These are phyloP conservation scores for Acanthiza pusilla DNA, from an alignment of 2,797 vertebrate species.

Conservation along the genomic window DNA sequence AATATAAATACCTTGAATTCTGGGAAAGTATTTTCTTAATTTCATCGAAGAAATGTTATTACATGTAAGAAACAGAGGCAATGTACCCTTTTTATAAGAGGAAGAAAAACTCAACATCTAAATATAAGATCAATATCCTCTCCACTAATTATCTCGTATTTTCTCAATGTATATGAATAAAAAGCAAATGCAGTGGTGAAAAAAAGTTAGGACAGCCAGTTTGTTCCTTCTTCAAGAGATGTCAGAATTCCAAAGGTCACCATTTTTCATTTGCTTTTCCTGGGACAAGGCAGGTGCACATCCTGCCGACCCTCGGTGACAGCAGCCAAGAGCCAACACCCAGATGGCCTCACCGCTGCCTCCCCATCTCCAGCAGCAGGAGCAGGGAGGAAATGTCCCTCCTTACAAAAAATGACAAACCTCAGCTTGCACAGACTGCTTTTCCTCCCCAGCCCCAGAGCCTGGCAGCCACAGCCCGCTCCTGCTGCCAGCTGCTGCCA, in stretches of 20 bases:
- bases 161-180: not conserved
- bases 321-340: not conserved
- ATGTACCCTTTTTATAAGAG: not conserved
- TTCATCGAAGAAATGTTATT: not conserved
- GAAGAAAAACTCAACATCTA: not conserved
- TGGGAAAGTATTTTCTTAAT: not conserved
- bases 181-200: not conserved
- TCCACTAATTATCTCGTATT: not conserved
- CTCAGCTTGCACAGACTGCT: rapidly evolving
- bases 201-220: not conserved
- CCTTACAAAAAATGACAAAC: not conserved
- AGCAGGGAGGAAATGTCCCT: not conserved
- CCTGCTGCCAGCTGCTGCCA: not conserved
- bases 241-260: not conserved
- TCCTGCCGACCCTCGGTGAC: not conserved
- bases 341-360: not conserved
- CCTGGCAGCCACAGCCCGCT: not conserved
- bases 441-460: not conserved
- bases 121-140: not conserved
- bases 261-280: not conserved
- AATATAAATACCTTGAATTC: slow-evolving; percentile 1
- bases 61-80: not conserved
- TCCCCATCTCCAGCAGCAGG: not conserved
- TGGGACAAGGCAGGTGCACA: not conserved
- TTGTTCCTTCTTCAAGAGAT: not conserved